Evolutionary conservation across 2,113 vertebrate genomes (phyloP), one percentile per base, ranked within the genome.

Genomic region (Taxidea taxus): DNA sequence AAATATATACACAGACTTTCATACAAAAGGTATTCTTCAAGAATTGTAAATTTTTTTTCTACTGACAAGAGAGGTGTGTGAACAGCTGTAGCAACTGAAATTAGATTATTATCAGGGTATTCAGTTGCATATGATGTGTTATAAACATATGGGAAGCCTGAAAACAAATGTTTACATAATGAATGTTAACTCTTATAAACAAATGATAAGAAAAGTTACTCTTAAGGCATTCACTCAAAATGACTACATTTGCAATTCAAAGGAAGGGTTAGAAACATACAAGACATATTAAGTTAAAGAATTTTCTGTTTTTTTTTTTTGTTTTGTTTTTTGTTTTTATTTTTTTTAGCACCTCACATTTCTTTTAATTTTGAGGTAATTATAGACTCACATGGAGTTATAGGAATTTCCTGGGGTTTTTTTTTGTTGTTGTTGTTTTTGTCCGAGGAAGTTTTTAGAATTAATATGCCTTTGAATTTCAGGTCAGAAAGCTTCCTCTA

Each of bases 381-480:
- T 44, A 47, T 75, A 75, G 14, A 29, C 29, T 75, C 42, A 75
- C 42, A 75, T 29, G 14, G 2, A 75, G 42, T 47, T 47, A 27
- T 42, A 29, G 42, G 72, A 44, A 47, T 29, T 75, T 47, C 72
- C 42, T 75, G 42, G 11, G 44, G 44, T 44, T 44, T 47, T 51
- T 51, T 51, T 15, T 51, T 51, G 3, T 51, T 51, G 49, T 51
- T 51, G 49, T 51, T 3, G 29, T 47, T 47, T 81, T 66, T 81
- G 4, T 15, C 54, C n/a, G 66, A 56, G 62, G 72, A 64, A 88
- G 94, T 72, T 95, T 97, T 84, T 88, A 91, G 34, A 87, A 94
- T 82, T 83, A 91, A 70, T 72, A 87, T 77, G 70, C 7, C 56
- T 87, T 95, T 66, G 64, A 87, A 16, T 82, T 95, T 95, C 60